phyloP scores from a whole-genome alignment of 1,140 invertebrate species.

The Contarinia nasturtii region DNA sequence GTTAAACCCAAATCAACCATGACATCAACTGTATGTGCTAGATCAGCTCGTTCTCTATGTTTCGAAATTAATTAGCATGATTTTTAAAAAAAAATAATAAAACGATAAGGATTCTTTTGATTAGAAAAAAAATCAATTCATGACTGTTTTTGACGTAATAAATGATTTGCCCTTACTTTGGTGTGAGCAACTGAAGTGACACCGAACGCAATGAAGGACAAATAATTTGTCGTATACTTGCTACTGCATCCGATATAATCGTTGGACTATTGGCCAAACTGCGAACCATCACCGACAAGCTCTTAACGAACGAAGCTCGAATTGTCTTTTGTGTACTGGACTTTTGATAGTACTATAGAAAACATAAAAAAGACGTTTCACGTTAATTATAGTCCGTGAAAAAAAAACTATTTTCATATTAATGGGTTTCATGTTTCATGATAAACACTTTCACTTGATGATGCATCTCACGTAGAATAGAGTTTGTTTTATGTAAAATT shows the following conservation, averaged over 20 bases:
- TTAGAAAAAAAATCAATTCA: constrained; percentile 2
- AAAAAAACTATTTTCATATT: too few species aligned
- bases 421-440: too few species aligned
- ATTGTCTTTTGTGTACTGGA: constrained; percentile 32
- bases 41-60: constrained; percentile 51
- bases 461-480: neutral
- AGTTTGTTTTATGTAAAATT: constrained; percentile 1
- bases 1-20: constrained; percentile 82
- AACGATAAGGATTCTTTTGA: too few species aligned
- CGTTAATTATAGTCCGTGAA: too few species aligned
- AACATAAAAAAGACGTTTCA: constrained; percentile 2
- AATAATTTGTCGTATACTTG: constrained; percentile 54
- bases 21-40: constrained; percentile 51
- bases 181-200: constrained; percentile 25
- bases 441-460: neutral
- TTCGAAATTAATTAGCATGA: constrained; percentile 38
- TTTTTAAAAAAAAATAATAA: constrained; percentile 13
- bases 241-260: constrained; percentile 50
- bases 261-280: constrained; percentile 32
- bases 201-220: constrained; percentile 61
- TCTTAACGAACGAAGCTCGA: constrained; percentile 35
- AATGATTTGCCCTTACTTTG: constrained; percentile 8
- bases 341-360: constrained; percentile 35
- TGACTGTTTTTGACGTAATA: too few species aligned
- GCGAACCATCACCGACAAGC: constrained; percentile 37